A percentile compares a stretch with the other conserved stretches of the same genome.
Evolutionary conservation across 2,888 invertebrate species (phyloP).

Genomic region (Drosophila mayaguana): DNA sequence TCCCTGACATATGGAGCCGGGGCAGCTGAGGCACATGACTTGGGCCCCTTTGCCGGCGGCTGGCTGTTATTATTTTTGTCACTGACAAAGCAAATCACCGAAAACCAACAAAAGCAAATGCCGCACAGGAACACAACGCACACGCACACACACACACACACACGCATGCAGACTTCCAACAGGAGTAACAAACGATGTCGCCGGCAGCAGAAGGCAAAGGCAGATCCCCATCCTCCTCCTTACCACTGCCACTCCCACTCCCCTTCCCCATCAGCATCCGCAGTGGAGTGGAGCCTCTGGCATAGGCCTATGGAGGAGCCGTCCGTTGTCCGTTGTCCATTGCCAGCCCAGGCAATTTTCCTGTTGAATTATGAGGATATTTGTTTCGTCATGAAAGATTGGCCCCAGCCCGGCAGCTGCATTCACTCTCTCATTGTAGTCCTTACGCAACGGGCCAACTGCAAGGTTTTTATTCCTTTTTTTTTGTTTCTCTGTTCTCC

Average conservation of each 20-base stretch:
- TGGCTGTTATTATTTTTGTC: slow-evolving; percentile 79
- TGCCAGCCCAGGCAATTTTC: slow-evolving; percentile 68
- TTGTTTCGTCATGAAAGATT: slow-evolving; percentile 83
- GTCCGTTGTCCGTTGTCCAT: slow-evolving; percentile 17
- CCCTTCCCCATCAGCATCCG: background rate
- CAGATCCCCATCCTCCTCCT: no score
- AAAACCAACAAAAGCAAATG: slow-evolving; percentile 75
- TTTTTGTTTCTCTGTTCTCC: background rate
- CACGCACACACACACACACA: slow-evolving; percentile 12
- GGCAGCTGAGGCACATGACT: slow-evolving; percentile 47
- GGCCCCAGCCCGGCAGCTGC: slow-evolving; percentile 63
- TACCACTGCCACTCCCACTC: no score
- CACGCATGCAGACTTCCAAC: background rate
- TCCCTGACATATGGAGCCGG: slow-evolving; percentile 73
- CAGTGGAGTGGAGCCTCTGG: slow-evolving; percentile 23
- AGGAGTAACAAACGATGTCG: slow-evolving; percentile 67
- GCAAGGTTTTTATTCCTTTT: slow-evolving; percentile 36
- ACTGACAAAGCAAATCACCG: slow-evolving; percentile 81
- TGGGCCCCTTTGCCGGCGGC: slow-evolving; percentile 63
- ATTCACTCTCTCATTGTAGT: slow-evolving; percentile 57
- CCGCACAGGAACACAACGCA: slow-evolving; percentile 20
- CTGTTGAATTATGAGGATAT: slow-evolving; percentile 83
- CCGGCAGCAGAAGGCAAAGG: slow-evolving; percentile 37
- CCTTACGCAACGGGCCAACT: slow-evolving; percentile 63
- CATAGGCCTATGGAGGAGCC: slow-evolving; percentile 38